Percentiles rank a stretch among this genome's conserved stretches.
These are phyloP conservation scores for Frankliniella intonsa DNA, from an alignment of 2,888 invertebrate genomes.

Conservation along the genomic window DNA sequence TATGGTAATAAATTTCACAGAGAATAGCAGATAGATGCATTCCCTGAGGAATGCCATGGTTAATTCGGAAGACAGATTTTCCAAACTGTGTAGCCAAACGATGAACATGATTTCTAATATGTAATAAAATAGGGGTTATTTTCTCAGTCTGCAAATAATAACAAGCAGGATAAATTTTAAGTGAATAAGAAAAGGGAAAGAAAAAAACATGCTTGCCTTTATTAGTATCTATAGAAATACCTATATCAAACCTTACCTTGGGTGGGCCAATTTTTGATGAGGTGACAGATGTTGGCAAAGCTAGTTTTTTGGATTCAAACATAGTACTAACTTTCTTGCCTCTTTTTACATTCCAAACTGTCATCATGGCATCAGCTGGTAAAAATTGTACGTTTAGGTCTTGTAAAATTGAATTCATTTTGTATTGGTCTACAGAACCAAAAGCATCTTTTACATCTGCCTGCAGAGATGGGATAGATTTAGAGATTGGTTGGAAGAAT, in stretches of 20 bases:
- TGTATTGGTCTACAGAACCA: not conserved
- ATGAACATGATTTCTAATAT: not conserved
- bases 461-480: not conserved
- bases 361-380: not conserved
- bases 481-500: no score
- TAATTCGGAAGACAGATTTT: not conserved
- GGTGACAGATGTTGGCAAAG: not conserved
- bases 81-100: not conserved
- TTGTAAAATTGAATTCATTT: not conserved
- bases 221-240: no score
- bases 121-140: not conserved
- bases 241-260: not conserved
- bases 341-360: not conserved
- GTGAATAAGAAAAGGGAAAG: not conserved
- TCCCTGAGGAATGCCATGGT: not conserved
- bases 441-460: not conserved
- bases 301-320: not conserved
- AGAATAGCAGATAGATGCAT: not conserved
- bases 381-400: not conserved
- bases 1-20: not conserved
- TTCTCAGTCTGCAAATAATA: not conserved
- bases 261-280: not conserved
- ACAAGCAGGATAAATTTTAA: not conserved
- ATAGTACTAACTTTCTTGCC: not conserved
- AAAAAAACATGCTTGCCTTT: not conserved